Conservation (phyloP, 2,113 vertebrate genomes). For the Beaufortia kweichowensis region DNA sequence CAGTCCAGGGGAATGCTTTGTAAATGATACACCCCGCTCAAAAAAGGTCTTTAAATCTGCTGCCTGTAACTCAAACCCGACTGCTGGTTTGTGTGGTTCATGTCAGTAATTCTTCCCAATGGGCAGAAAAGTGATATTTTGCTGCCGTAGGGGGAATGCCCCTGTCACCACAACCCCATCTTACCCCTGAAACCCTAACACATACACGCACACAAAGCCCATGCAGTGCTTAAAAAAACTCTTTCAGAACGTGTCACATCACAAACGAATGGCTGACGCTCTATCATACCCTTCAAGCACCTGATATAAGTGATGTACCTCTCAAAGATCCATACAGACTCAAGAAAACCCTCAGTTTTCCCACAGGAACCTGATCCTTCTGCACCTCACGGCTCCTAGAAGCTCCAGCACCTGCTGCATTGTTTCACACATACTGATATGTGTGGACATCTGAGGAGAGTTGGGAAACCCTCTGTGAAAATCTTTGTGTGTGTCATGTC, state of each 20-base stretch:
- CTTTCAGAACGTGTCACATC: background rate
- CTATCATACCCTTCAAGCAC: conserved; percentile 31
- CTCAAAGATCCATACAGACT: background rate
- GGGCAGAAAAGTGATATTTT: conserved; percentile 74
- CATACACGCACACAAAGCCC: conserved; percentile 21
- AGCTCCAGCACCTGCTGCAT: conserved; percentile 56
- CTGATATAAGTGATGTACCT: background rate
- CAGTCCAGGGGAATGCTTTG: conserved; percentile 68
- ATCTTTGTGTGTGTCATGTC: background rate
- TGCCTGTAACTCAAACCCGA: conserved; percentile 66
- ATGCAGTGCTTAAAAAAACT: background rate
- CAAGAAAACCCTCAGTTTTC: background rate
- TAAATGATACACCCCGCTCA: conserved; percentile 65
- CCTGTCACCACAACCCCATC: conserved; percentile 66
- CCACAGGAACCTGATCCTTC: conserved; percentile 47
- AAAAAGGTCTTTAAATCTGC: conserved; percentile 63
- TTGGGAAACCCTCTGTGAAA: background rate
- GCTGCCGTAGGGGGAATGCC: conserved; percentile 68
- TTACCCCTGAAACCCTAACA: conserved; percentile 51
- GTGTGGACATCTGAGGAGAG: background rate
- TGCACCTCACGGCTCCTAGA: conserved; percentile 12
- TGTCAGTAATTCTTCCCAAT: conserved; percentile 67
- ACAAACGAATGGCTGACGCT: conserved; percentile 3
- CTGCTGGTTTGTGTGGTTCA: conserved; percentile 67
- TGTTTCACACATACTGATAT: conserved; percentile 40